Base-by-base conservation (phyloP, 2,888 invertebrate genomes). In the Agrochola litura region DNA sequence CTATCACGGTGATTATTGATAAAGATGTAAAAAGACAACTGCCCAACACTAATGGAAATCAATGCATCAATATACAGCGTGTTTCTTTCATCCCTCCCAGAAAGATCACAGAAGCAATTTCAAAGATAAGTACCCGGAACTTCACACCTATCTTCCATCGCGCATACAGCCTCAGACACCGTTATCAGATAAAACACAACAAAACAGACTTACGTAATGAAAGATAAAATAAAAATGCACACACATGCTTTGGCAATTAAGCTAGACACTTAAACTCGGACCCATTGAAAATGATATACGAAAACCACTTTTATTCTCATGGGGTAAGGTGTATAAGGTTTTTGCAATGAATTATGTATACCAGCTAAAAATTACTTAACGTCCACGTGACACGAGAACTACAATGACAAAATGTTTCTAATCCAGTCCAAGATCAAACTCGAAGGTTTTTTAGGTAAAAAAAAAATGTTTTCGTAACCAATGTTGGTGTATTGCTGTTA, bases 381-480 rank as follows among this genome's bases (percentile, higher is more conserved):
- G 19, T 75, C 76, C 86, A 87, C 82, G 88, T 86, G 87, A 80
- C 68, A 75, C 49, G 82, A 76, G 70, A 49, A 79, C 54, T 75
- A 73, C 88, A 85, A 86, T 88, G 88, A 83, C 85, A 86, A 82
- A 85, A 89, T 80, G 81, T 61, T 78, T 85, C 83, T 89, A 90
- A 91, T 91, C 90, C 89, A 89, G 91, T 88, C 89, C 92, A 92
- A 92, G 92, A 92, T 84, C 91, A 88, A 72, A 79, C 73, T 66
- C 68, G 90, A 92, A 91, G 92, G 92, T 72, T 90, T 91, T 86
- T 84, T 75, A 83, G 64, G 72, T 73, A 67, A 68, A 75, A 84
- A 83, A 52, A 77, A 78, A 75, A 73, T 30, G 73, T 86, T 84
- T 84, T 86, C 86, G 86, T 76, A 89, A 89, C 77, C 66, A 73